Base-by-base conservation (phyloP, 2,888 invertebrate genomes). In the Chrysopilus asiliformis region DNA sequence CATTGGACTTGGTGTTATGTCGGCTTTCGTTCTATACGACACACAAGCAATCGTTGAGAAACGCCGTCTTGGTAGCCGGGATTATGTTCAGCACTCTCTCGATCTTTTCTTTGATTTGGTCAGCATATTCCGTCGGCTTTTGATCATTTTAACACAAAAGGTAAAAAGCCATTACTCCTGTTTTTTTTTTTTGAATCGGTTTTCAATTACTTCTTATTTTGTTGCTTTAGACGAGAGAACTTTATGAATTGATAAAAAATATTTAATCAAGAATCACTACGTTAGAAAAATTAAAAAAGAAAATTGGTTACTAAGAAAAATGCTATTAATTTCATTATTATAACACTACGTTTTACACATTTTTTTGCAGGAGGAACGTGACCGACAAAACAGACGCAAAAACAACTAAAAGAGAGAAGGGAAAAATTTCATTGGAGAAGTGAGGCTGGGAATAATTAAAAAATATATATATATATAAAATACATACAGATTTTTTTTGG, bases 11-110 rank as follows among this genome's bases (percentile, higher is more conserved):
- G 68, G 79, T 48, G 70, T 91, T 29, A 90, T 95, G 84, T 93
- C 91, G 56, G 91, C 82, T 39, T 97, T 95, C 64, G 79, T 98
- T 10, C 70, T 97, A 45, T 97, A 86, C 55, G 97, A 97, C 64
- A 98, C 97, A n/a, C 95, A 95, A 66, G 67, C 87, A 47, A 94
- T 95, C 48, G 80, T 95, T 51, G 93, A 93, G 64, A 94, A 94
- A 61, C 76, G 80, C 48, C 76, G 87, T 44, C 71, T 74, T 64
- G 94, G 95, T 42, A 91, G 76, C 68, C 84, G 81, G 58, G 95
- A 97, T 66, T 94, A 85, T 60, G 80, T 97, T 46, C 73, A 76
- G 60, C 94, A 95, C 63, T 80, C 90, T 10, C 70, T 97, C 47
- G 89, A 93, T 56, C 69, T 97, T 45, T 95, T 97, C 71, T 78